Evolutionary conservation across 2,888 invertebrate species (phyloP), one percentile per base, ranked within the genome.

Genomic region (Macrosoma leucophasiata): DNA sequence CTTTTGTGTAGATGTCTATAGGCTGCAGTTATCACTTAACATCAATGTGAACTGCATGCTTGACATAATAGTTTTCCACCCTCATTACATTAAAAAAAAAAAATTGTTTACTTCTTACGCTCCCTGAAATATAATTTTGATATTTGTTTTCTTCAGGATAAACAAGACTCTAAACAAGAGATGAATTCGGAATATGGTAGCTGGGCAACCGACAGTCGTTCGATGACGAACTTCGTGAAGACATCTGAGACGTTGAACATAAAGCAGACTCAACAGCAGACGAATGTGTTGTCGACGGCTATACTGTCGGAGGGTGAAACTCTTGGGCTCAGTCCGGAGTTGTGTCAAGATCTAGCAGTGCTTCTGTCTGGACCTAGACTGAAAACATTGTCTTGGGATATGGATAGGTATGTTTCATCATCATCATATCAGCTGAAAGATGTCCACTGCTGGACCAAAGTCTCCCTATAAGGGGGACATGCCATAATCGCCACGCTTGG

Each of bases 341-440:
- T 91, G 17, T 89, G 90, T 55, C 90, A 91, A 60, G 92, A 92
- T 63, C 73, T 93, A 10, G 87, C 89, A 2, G 90, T 90, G 4
- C 84, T 92, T 35, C 68, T 92, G 9, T 89, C 90, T 28, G 89
- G 90, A 50, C 91, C 90, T 0, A 75, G 93, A 27, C 88, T 91
- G 46, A 91, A 91, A 55, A 87, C 89, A 24, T 78, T 93, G 2
- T 90, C 88, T 4, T 93, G 92, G 92, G 86, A 88, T 33, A 76
- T 90, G 66, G 69, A 79, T 35, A 70, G 82, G 82, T 84, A n/a
- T n/a, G n/a, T n/a, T n/a, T n/a, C n/a, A n/a, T n/a, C n/a, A n/a
- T n/a, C n/a, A n/a, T n/a, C n/a, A n/a, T n/a, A n/a, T n/a, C n/a
- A n/a, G n/a, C n/a, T n/a, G n/a, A n/a, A n/a, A n/a, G n/a, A n/a